phyloP scores from a whole-genome alignment of 2,797 vertebrate genomes.

The Moxostoma hubbsi region DNA sequence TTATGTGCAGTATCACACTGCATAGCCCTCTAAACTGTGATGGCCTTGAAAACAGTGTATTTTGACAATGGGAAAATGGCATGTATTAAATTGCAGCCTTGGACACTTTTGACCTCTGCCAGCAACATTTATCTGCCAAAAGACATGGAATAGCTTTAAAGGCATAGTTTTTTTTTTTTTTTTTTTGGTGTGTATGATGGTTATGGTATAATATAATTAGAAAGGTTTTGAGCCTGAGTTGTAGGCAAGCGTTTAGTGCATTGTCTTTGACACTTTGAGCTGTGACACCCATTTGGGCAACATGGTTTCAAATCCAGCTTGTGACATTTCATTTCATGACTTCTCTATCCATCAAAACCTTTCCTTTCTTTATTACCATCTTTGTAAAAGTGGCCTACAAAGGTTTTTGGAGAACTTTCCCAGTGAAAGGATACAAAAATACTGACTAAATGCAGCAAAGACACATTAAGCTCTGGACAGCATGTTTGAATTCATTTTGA shows the following conservation, averaged over 20 bases:
- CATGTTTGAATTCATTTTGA: no score
- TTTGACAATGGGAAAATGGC: slow-evolving; percentile 24
- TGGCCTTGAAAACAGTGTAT: not conserved
- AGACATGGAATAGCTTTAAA: no score
- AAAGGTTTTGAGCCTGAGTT: not conserved
- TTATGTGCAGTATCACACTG: no score
- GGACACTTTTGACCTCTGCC: slow-evolving; percentile 7
- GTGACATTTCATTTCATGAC: not conserved
- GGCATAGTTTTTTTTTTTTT: no score
- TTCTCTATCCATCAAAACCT: not conserved
- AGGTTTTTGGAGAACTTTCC: not conserved
- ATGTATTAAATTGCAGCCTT: slow-evolving; percentile 3
- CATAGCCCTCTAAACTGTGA: not conserved
- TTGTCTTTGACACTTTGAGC: not conserved
- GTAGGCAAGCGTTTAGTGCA: not conserved
- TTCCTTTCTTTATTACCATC: not conserved
- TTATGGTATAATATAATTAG: not conserved
- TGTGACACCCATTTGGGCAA: not conserved
- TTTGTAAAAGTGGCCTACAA: no score
- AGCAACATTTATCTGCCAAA: slow-evolving; percentile 19
- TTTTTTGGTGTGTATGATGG: no score
- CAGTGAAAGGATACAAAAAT: not conserved
- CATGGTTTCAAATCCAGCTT: not conserved
- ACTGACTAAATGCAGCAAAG: no score
- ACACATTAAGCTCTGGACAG: no score